Evolutionary conservation across 2,888 invertebrate species (phyloP).

Genomic region (Malthinus flaveolus): DNA sequence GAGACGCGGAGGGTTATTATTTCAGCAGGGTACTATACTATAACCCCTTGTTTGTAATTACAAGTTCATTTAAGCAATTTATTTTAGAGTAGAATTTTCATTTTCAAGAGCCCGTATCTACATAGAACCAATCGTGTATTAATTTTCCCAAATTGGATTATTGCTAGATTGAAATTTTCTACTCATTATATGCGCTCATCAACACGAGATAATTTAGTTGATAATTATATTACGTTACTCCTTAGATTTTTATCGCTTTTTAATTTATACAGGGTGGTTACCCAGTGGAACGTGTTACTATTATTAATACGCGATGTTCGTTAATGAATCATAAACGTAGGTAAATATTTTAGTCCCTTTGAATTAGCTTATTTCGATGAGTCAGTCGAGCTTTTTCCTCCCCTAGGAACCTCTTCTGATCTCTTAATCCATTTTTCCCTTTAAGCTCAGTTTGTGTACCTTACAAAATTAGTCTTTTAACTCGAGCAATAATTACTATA

Average conservation of each 20-base stretch:
- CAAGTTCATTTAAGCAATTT: neutral
- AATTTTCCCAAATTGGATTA: conserved; percentile 29
- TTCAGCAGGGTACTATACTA: neutral
- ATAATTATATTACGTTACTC: conserved; percentile 31
- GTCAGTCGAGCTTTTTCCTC: no score
- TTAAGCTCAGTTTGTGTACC: no score
- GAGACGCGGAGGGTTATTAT: no score
- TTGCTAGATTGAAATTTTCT: conserved; percentile 29
- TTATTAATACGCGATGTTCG: no score
- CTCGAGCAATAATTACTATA: no score
- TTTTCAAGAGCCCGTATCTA: conserved; percentile 10
- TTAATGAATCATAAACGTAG: no score
- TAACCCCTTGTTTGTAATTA: neutral
- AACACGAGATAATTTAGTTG: conserved; percentile 27
- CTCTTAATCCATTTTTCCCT: no score
- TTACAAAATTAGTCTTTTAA: no score
- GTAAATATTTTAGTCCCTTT: no score
- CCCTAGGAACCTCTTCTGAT: no score
- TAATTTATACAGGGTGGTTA: neutral
- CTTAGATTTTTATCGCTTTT: neutral
- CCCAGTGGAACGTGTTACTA: neutral
- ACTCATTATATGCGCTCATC: conserved; percentile 25
- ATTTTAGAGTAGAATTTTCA: conserved; percentile 13
- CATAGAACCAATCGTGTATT: conserved; percentile 29
- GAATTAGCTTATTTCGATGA: no score